Conservation (phyloP, 2,888 invertebrate genomes). For the Pecten maximus region DNA sequence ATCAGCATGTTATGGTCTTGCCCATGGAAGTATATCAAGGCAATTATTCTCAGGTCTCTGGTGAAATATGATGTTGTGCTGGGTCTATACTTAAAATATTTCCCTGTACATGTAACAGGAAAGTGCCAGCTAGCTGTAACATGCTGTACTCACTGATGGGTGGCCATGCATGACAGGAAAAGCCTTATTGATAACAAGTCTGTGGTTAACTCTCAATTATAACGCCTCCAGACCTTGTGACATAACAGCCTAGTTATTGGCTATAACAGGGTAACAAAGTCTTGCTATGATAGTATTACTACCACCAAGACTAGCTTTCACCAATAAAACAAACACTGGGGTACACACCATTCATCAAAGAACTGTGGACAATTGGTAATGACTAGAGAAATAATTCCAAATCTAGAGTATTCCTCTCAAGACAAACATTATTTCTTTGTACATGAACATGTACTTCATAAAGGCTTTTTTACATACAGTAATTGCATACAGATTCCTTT, state of each 20-base stretch:
- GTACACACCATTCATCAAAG: not conserved
- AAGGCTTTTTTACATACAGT: not conserved
- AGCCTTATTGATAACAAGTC: not conserved
- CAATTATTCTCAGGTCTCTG: not conserved
- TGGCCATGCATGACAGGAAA: conserved; percentile 13
- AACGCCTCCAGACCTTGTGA: conserved; percentile 8
- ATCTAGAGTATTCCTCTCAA: not conserved
- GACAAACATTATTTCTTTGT: not conserved
- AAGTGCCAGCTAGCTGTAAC: not conserved
- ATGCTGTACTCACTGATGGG: not conserved
- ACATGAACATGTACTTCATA: not conserved
- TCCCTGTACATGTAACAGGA: not conserved
- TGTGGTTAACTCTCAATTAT: not conserved
- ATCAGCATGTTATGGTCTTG: not conserved
- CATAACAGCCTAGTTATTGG: not conserved
- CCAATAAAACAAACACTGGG: not conserved
- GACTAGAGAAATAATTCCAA: not conserved
- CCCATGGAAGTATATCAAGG: not conserved
- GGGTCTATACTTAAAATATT: not conserved
- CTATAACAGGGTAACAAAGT: not conserved
- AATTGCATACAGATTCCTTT: not conserved
- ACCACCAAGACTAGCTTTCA: not conserved
- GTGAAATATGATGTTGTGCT: conserved; percentile 16
- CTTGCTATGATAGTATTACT: not conserved
- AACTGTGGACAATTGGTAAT: not conserved